phyloP scores from a whole-genome alignment of 1,140 invertebrate genomes.

The Atopsyche davidsoni region DNA sequence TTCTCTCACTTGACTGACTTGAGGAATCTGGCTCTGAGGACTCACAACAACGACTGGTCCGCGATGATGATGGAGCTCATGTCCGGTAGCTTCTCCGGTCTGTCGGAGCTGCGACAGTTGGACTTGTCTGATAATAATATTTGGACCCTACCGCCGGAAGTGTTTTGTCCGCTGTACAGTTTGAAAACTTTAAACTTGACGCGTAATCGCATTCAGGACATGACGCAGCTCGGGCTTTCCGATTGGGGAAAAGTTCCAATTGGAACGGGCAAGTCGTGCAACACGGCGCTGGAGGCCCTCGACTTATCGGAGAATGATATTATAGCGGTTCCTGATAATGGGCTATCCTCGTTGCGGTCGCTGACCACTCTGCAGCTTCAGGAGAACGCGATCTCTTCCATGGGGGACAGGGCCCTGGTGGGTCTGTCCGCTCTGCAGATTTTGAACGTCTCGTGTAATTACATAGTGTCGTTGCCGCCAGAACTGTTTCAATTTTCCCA shows the following conservation, averaged over 20 bases:
- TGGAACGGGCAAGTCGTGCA: conserved; percentile 51
- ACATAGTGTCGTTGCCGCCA: conserved; percentile 64
- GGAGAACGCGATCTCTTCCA: conserved; percentile 65
- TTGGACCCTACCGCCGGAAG: conserved; percentile 64
- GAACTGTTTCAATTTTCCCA: conserved; percentile 64
- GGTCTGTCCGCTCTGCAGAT: conserved; percentile 60
- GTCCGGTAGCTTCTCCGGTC: conserved; percentile 60
- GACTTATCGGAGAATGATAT: conserved; percentile 73
- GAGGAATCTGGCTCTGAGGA: conserved; percentile 61
- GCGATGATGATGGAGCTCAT: conserved; percentile 70
- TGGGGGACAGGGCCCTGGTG: conserved; percentile 65
- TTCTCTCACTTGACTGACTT: conserved; percentile 62
- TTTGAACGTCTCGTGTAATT: conserved; percentile 73
- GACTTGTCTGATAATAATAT: conserved; percentile 77
- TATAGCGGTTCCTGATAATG: conserved; percentile 58
- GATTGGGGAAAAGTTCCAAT: conserved; percentile 51
- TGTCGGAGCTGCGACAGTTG: conserved; percentile 61
- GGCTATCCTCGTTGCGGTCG: conserved; percentile 60
- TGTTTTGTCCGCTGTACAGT: conserved; percentile 68
- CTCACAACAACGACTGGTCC: conserved; percentile 75
- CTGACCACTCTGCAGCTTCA: conserved; percentile 61
- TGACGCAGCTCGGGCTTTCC: conserved; percentile 64
- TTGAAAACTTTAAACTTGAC: conserved; percentile 68
- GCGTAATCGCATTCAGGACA: conserved; percentile 71
- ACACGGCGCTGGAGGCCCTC: conserved; percentile 58